Base-by-base conservation (phyloP, 2,797 vertebrate genomes). In the Anabacerthia variegaticeps region DNA sequence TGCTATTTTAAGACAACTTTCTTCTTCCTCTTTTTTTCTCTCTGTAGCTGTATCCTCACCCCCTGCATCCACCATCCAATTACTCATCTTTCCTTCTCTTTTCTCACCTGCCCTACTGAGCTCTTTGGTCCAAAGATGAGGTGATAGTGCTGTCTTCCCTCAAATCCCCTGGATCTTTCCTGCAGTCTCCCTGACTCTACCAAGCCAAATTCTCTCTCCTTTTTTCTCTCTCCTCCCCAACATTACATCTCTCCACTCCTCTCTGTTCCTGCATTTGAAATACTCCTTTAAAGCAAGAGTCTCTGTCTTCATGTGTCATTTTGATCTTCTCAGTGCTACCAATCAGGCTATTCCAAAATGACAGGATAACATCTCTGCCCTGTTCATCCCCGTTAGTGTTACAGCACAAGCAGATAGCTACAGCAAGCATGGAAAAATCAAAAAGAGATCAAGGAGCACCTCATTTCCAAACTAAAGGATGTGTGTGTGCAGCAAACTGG, bases 351-450 rank as follows among this genome's bases (percentile, higher is more conserved):
- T 92, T 93, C 69, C 76, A 96, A 90, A 95, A 93, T 36, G 91
- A 95, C 92, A 94, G 89, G 84, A 92, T 91, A 93, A 84, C 69
- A 56, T 93, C 92, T 92, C 76, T 46, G 88, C 76, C 80, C 73
- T 92, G 74, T 88, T 97, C 76, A 63, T 86, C 82, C 58, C 76
- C 41, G 73, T 91, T 86, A 92, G 55, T 0, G 0, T 92, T 92
- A 72, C 16, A 86, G 73, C 55, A 91, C 81, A 85, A 88, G 55
- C 48, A 95, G 48, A 73, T 66, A 82, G 76, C 85, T 86, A 32
- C 34, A 82, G 59, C 76, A 95, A 92, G 85, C 71, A 74, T 1
- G 54, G 67, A 62, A 85, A 94, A 75, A 79, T 62, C 59, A 71
- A 48, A 66, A 59, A 68, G 61, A 89, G 72, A 85, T 63, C 2